These are phyloP conservation scores for Melinopterus prodromus DNA, from an alignment of 2,888 invertebrate species.

Conservation along the genomic window DNA sequence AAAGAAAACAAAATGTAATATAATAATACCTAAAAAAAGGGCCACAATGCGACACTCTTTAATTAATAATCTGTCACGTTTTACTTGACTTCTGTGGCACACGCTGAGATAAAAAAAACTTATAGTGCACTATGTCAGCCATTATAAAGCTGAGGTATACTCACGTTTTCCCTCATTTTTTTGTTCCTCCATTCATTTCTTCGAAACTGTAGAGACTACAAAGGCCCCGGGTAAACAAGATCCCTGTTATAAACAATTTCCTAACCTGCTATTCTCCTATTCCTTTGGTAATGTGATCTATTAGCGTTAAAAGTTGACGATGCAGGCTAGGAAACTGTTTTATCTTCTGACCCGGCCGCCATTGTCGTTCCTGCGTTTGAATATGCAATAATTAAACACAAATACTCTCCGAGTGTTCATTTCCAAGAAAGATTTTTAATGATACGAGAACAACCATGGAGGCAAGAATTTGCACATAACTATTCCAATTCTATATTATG, in stretches of 20 bases:
- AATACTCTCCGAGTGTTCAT: neutral
- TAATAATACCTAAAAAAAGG: conserved; percentile 33
- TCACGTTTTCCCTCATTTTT: conserved; percentile 16
- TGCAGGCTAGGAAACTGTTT: neutral
- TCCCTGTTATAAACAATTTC: neutral
- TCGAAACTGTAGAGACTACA: neutral
- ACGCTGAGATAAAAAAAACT: conserved; percentile 36
- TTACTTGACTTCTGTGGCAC: conserved; percentile 42
- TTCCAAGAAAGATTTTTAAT: conserved; percentile 7
- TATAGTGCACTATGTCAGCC: conserved; percentile 36
- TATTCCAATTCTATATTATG: conserved; percentile 52
- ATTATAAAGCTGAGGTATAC: conserved; percentile 15
- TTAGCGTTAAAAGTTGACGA: neutral
- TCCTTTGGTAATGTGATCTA: neutral
- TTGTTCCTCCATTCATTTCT: neutral
- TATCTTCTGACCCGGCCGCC: neutral
- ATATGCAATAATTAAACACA: neutral
- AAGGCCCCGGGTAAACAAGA: neutral
- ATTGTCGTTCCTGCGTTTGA: neutral
- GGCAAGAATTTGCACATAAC: conserved; percentile 55
- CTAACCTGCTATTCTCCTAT: neutral
- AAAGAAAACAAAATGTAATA: conserved; percentile 39
- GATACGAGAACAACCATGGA: conserved; percentile 38
- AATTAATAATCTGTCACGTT: conserved; percentile 37
- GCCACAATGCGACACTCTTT: conserved; percentile 45